phyloP scores from a whole-genome alignment of 2,888 invertebrate species.

The Cheilosia urbana region DNA sequence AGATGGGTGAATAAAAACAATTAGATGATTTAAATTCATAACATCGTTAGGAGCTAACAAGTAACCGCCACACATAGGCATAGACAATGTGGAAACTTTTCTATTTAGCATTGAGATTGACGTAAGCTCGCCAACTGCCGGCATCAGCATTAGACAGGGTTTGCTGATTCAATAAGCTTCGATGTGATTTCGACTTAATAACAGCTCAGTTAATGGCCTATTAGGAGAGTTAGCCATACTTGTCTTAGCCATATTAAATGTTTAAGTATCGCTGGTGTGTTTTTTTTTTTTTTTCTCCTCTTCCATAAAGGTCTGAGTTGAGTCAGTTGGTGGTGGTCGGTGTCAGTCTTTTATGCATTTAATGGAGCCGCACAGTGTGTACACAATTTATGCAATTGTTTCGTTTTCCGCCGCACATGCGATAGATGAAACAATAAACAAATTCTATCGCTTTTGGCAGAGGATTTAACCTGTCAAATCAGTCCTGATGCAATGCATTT shows the following conservation, averaged over 20 bases:
- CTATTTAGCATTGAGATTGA: slow-evolving; percentile 15
- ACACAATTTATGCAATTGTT: background rate
- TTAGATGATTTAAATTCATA: slow-evolving; percentile 25
- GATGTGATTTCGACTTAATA: slow-evolving; percentile 3
- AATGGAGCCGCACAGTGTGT: background rate
- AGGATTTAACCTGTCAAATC: slow-evolving; percentile 14
- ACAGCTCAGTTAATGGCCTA: background rate
- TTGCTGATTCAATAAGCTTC: slow-evolving; percentile 24
- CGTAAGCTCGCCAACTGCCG: slow-evolving; percentile 15
- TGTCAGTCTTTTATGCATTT: background rate
- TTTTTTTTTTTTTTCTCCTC: background rate
- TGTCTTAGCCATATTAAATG: background rate
- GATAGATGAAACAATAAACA: background rate
- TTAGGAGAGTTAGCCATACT: background rate
- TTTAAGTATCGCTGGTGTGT: background rate
- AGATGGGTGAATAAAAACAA: background rate
- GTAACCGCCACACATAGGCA: background rate
- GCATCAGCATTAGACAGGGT: slow-evolving; percentile 26
- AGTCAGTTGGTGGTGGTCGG: background rate
- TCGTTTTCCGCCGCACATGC: background rate
- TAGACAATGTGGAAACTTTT: slow-evolving; percentile 18
- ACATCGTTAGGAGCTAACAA: background rate
- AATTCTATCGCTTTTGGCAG: background rate
- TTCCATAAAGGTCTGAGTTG: too few relatives aligned
- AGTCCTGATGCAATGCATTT: background rate